Evolutionary conservation across 2,797 vertebrate species (phyloP).

Genomic region (Micrastur ruficollis): DNA sequence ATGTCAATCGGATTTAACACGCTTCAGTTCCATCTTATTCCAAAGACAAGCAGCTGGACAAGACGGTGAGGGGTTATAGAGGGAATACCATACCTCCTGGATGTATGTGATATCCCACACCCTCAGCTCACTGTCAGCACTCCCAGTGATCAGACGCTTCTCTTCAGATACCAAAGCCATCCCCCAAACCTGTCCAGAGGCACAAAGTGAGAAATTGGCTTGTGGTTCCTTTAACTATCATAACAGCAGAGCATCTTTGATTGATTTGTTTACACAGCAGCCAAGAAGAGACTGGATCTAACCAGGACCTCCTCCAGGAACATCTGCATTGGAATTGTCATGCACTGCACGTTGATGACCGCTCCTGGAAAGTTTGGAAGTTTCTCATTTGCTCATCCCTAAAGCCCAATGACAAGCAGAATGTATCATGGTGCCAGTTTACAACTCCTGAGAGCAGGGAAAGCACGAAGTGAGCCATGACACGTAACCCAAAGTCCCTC

Average conservation of each 20-base stretch:
- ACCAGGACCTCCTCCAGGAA: not conserved
- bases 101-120: slow-evolving; percentile 88
- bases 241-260: not conserved
- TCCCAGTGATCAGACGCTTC: slow-evolving; percentile 87
- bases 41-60: not conserved
- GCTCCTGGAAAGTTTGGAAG: not conserved
- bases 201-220: not conserved
- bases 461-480: not conserved
- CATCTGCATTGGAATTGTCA: not conserved
- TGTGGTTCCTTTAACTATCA: not conserved
- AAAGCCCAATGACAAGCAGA: not conserved
- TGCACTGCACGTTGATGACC: not conserved
- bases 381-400: not conserved
- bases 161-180: slow-evolving; percentile 86
- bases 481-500: not conserved
- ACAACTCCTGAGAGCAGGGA: not conserved
- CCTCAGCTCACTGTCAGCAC: slow-evolving; percentile 93
- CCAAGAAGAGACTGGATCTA: not conserved
- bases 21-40: not conserved
- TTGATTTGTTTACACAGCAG: not conserved
- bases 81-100: slow-evolving; percentile 81
- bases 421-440: not conserved
- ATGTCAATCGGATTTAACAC: not conserved
- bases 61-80: not conserved
- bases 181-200: slow-evolving; percentile 86